phyloP scores from a whole-genome alignment of 2,797 vertebrate genomes.

The Leptodactylus fallax region DNA sequence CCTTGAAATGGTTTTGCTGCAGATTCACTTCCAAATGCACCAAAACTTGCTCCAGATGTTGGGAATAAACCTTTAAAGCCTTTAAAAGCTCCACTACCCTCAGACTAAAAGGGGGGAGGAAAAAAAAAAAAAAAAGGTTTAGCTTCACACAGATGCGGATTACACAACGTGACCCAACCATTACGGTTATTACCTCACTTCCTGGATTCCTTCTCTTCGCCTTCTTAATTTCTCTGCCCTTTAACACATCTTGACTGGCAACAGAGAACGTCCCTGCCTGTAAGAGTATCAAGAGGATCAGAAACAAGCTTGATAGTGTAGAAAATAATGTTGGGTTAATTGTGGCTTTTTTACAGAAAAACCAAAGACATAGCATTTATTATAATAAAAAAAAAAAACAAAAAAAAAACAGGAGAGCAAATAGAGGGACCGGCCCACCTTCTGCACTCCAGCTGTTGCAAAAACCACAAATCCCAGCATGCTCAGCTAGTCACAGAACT shows the following conservation, averaged over 20 bases:
- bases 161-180: not conserved
- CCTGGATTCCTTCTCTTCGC: constrained; percentile 87
- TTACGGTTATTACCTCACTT: constrained; percentile 78
- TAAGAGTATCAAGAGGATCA: not conserved
- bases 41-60: constrained; percentile 70
- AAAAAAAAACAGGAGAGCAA: too few species aligned
- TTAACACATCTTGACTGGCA: constrained; percentile 92
- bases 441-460: too few species aligned
- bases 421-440: too few species aligned
- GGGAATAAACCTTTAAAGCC: constrained; percentile 78
- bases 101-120: constrained; percentile 68
- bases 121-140: not conserved
- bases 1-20: constrained; percentile 73
- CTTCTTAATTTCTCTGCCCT: constrained; percentile 91
- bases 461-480: too few species aligned
- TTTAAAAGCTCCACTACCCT: constrained; percentile 79
- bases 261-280: constrained; percentile 93
- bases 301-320: too few species aligned
- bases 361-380: too few species aligned
- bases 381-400: too few species aligned
- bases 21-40: constrained; percentile 73
- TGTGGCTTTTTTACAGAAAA: too few species aligned
- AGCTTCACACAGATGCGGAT: not conserved
- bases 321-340: too few species aligned
- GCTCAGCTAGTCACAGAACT: too few species aligned